Conservation (phyloP, 2,797 vertebrate species). For the Tenualosa ilisha region DNA sequence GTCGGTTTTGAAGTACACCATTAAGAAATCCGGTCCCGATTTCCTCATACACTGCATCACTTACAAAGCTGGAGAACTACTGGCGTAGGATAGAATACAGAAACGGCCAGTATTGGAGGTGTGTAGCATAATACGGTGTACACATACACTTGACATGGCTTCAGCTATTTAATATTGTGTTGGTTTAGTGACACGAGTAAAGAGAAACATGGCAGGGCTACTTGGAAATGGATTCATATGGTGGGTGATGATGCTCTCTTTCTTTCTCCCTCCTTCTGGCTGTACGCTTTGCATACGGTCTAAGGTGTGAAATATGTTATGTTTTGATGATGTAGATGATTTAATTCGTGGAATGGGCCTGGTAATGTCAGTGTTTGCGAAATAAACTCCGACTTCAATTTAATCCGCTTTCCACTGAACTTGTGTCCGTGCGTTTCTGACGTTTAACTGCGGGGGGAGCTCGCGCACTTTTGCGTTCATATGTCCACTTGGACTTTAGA, state of each 20-base stretch:
- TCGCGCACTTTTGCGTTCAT: slow-evolving; percentile 73
- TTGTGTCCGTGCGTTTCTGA: slow-evolving; percentile 66
- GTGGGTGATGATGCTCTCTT: not conserved
- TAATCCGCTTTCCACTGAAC: slow-evolving; percentile 43
- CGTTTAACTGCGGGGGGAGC: slow-evolving; percentile 76
- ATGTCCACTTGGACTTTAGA: slow-evolving; percentile 65
- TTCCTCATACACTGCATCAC: not conserved
- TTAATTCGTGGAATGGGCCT: not conserved
- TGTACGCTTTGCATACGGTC: not conserved
- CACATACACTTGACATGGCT: not conserved
- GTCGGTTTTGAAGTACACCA: not conserved
- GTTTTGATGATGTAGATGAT: not conserved
- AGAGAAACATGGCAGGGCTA: not conserved
- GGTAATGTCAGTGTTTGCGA: not conserved
- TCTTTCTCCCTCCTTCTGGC: not conserved
- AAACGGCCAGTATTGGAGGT: not conserved
- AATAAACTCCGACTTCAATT: not conserved
- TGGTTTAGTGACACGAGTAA: not conserved
- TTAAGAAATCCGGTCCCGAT: not conserved
- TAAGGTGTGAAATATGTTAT: not conserved
- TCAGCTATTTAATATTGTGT: not conserved
- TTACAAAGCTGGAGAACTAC: not conserved
- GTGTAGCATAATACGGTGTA: not conserved
- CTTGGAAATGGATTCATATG: not conserved
- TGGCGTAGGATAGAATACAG: not conserved